These are phyloP conservation scores for Cryptotermes secundus DNA, from an alignment of 1,140 invertebrate species.

Conservation along the genomic window DNA sequence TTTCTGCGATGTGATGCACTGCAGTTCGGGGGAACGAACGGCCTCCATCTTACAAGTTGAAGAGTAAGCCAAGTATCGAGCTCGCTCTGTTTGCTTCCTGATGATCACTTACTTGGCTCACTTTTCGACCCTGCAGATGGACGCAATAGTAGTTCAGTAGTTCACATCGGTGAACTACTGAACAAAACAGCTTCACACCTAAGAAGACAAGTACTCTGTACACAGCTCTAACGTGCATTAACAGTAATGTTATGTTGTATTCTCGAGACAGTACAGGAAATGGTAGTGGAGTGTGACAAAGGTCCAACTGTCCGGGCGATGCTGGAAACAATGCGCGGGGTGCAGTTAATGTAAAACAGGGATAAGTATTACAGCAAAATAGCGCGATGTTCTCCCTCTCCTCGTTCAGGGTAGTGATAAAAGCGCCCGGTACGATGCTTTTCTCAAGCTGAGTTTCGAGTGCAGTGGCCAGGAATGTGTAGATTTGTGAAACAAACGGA, in stretches of 20 bases:
- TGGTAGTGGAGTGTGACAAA: background rate
- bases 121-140: too few relatives aligned
- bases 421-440: background rate
- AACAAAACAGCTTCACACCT: too few relatives aligned
- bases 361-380: background rate
- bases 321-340: background rate
- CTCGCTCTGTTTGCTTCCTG: too few relatives aligned
- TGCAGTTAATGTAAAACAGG: background rate
- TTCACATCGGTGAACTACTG: too few relatives aligned
- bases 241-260: background rate
- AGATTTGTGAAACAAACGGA: background rate
- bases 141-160: too few relatives aligned
- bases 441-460: background rate
- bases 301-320: background rate
- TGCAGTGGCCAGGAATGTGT: background rate
- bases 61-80: too few relatives aligned
- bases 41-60: too few relatives aligned
- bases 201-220: too few relatives aligned
- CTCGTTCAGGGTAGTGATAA: background rate
- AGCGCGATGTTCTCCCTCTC: background rate
- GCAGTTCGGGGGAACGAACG: too few relatives aligned
- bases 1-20: too few relatives aligned
- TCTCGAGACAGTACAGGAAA: slow-evolving; percentile 3
- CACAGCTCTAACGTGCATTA: background rate
- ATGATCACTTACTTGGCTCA: too few relatives aligned